Evolutionary conservation across 2,797 vertebrate genomes (phyloP), one percentile per base, ranked within the genome.

Genomic region (Pseudomugil tenellus): DNA sequence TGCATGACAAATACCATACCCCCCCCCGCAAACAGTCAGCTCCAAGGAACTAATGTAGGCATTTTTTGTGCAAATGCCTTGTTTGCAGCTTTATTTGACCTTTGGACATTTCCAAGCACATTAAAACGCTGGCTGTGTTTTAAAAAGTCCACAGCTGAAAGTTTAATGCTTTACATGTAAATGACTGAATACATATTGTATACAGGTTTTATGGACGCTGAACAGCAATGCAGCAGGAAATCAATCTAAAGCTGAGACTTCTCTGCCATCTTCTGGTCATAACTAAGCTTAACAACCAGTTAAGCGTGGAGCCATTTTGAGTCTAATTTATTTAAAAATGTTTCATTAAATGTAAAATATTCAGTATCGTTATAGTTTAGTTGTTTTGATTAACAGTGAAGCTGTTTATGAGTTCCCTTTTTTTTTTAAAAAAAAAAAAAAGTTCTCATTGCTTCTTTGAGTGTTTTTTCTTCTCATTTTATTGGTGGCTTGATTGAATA

Each of bases 211-310:
- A n/a, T n/a, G n/a, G n/a, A n/a, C n/a, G n/a, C n/a, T n/a, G n/a
- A n/a, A 19, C n/a, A 17, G n/a, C 13, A 3, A 43, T 13, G 1
- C 6, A 7, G 5, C 0, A 29, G 12, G 5, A 21, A 53, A 29
- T 37, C n/a, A 1, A 21, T 69, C 70, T 23, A 37, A 63, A 70
- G 6, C n/a, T 61, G 35, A 63, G 25, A 31, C 64, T 61, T 54
- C 3, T 77, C 81, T 87, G 89, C 90, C 88, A 77, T 59, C 90
- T 82, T 58, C 66, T 90, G 90, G 88, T 59, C 41, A 56, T 37
- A 66, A 5, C 21, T 14, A 23, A 34, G 7, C 39, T 2, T 37
- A 41, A 41, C 8, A 46, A 9, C n/a, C 19, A 21, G 3, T 14
- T 14, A 12, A 3, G 41, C n/a, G 19, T 2, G 39, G 17, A 46